These are phyloP conservation scores for Nebria brevicollis DNA, from an alignment of 2,888 invertebrate species.

Conservation along the genomic window DNA sequence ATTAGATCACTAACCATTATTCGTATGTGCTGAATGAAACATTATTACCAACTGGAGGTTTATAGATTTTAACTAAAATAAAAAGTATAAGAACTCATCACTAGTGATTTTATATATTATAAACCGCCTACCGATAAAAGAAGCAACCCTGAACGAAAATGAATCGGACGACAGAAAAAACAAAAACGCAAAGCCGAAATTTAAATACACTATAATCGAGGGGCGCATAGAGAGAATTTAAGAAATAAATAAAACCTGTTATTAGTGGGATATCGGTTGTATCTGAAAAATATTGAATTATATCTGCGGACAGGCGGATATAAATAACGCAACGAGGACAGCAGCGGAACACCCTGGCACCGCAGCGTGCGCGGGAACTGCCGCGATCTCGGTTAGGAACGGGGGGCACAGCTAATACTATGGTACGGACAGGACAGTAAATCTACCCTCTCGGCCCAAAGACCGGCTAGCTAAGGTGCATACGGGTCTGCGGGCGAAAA, in stretches of 20 bases:
- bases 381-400: conserved; percentile 7
- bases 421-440: conserved; percentile 33
- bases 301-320: conserved; percentile 38
- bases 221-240: conserved; percentile 34
- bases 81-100: background rate
- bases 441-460: conserved; percentile 27
- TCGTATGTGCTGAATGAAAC: background rate
- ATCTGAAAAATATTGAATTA: conserved; percentile 46
- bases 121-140: background rate
- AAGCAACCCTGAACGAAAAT: background rate
- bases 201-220: conserved; percentile 22
- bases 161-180: conserved; percentile 4
- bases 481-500: conserved; percentile 21
- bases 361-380: background rate
- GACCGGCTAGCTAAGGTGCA: conserved; percentile 2
- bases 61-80: conserved; percentile 9
- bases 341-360: conserved; percentile 29
- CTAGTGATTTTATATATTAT: conserved; percentile 10
- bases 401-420: conserved; percentile 21
- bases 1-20: background rate
- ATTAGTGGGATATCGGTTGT: conserved; percentile 41
- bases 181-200: conserved; percentile 8
- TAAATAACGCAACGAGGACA: conserved; percentile 36
- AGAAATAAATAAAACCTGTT: conserved; percentile 46
- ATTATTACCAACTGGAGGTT: background rate